Conservation (phyloP, 2,113 vertebrate species). For the Petroica traversi region DNA sequence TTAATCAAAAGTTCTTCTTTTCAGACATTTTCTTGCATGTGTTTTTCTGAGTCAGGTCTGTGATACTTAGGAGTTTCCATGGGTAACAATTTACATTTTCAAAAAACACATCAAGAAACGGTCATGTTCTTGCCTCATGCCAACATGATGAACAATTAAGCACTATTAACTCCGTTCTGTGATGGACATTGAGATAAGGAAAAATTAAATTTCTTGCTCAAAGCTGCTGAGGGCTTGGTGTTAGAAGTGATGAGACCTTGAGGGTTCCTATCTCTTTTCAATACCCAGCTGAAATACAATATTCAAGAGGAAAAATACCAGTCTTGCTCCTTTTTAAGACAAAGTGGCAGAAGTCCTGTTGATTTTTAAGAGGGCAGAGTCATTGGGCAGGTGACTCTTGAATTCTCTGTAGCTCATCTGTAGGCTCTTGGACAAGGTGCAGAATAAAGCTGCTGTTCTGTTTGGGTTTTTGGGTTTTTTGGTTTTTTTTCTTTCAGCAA, state of each 20-base stretch:
- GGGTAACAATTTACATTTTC: not conserved
- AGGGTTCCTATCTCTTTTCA: not conserved
- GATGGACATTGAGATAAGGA: not conserved
- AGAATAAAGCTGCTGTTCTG: not conserved
- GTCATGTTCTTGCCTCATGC: not conserved
- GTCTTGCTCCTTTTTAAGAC: not conserved
- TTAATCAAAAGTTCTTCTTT: not conserved
- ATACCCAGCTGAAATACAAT: not conserved
- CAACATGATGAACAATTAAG: not conserved
- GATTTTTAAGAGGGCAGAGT: not conserved
- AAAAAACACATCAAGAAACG: not conserved
- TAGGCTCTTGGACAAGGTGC: not conserved
- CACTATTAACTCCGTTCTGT: not conserved
- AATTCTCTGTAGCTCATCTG: not conserved
- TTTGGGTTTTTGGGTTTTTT: not conserved
- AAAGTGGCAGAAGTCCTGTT: not conserved
- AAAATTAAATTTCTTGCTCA: not conserved
- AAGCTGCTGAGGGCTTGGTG: not conserved
- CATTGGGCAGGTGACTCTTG: not conserved
- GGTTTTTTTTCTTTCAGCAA: not conserved
- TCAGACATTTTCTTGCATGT: not conserved
- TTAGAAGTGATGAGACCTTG: not conserved
- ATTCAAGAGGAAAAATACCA: not conserved
- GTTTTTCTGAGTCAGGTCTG: not conserved
- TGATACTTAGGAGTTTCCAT: not conserved